phyloP scores from a whole-genome alignment of 2,797 vertebrate genomes.

The Champsocephalus esox region DNA sequence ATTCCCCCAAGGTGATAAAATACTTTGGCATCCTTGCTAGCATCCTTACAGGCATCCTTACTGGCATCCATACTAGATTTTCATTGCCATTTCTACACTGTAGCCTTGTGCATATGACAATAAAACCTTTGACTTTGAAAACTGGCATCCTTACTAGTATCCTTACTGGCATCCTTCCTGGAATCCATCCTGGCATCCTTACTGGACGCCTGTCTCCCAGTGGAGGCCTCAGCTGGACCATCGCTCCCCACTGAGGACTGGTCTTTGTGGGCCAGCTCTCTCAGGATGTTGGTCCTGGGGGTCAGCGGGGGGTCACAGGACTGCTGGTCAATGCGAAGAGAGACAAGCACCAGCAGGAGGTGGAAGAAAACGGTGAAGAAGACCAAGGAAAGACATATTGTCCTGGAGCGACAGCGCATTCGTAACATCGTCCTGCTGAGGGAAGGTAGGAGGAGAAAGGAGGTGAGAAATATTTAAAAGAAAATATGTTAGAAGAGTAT shows the following conservation, averaged over 20 bases:
- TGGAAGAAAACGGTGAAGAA: slow-evolving; percentile 71
- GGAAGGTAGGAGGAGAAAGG: background rate
- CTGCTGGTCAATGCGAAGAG: slow-evolving; percentile 47
- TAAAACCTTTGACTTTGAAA: no score
- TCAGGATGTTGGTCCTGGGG: slow-evolving; percentile 42
- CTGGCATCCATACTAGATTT: no score
- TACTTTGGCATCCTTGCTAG: no score
- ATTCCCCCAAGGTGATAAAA: no score
- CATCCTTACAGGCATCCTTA: no score
- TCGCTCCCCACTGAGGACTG: slow-evolving; percentile 22
- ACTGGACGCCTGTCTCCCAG: slow-evolving; percentile 27
- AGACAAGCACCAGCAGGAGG: slow-evolving; percentile 71
- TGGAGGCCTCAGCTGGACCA: slow-evolving; percentile 25
- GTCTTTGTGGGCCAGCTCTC: slow-evolving; percentile 71
- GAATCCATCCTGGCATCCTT: slow-evolving; percentile 30
- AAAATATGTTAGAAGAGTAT: background rate
- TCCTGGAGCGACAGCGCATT: slow-evolving; percentile 67
- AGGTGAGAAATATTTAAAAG: background rate
- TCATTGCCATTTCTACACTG: no score
- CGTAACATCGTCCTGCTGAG: slow-evolving; percentile 67
- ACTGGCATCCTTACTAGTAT: slow-evolving; percentile 2
- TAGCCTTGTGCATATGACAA: no score
- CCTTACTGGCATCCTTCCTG: slow-evolving; percentile 28
- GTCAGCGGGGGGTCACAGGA: slow-evolving; percentile 52
- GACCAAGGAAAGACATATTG: slow-evolving; percentile 76